Evolutionary conservation across 1,140 invertebrate genomes (phyloP), one percentile per base, ranked within the genome.

Genomic region (Zaprionus nigranus): DNA sequence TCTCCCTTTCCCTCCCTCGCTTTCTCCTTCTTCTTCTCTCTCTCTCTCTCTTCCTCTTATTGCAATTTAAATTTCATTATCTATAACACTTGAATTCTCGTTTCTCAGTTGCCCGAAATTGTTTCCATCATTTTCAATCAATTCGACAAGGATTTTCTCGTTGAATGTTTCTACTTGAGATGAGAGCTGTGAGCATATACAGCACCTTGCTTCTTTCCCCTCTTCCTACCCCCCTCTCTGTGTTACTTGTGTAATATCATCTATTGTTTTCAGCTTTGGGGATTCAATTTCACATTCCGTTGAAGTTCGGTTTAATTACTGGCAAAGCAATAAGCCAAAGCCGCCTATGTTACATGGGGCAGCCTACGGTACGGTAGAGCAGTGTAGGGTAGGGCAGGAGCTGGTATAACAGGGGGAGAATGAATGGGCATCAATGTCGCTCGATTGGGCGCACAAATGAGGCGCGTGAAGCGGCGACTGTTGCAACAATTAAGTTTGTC

Each of bases 401-500:
- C 46, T 59, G 54, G 49, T 7, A 30, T 30, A 30, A 30, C 11
- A 30, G 28, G 2, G 28, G 28, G 28, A 11, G 28, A 7, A 30
- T 9, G 9, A 30, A 11, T n/a, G n/a, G 57, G 61, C 72, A 80
- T 81, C 62, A 78, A 74, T 81, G 65, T 59, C 69, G 81, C 67
- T 82, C 81, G 75, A 78, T 82, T 82, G 66, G 43, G 62, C 66
- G 66, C 49, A 40, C 53, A 64, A 75, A 75, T 34, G 46, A 73
- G 57, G 20, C 36, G 51, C 49, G 22, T 56, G 36, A 34, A 53
- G 24, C 57, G 36, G 13, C 26, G 30, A 57, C 46, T 22, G 40
- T 62, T 62, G 59, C 54, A 65, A 69, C 38, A 64, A 24, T 68
- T 71, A 79, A 82, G 56, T 79, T 82, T 79, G 30, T 51, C 79